Conservation (phyloP, 2,888 invertebrate genomes). For the Leucophenga montana region DNA sequence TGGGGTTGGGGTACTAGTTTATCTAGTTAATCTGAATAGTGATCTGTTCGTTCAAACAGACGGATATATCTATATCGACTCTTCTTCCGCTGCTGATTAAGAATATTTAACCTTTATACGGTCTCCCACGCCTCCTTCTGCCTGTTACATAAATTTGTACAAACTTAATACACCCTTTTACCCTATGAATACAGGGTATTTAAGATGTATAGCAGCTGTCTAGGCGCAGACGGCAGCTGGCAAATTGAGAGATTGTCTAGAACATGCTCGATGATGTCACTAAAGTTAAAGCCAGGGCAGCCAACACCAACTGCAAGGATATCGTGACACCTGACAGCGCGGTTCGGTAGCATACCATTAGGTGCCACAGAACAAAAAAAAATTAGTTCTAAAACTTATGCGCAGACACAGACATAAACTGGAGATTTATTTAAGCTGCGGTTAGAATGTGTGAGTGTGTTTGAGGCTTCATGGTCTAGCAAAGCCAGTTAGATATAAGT, state of each 20-base stretch:
- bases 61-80: no score
- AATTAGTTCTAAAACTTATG: not conserved
- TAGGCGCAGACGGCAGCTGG: not conserved
- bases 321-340: constrained; percentile 59
- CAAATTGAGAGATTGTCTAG: no score
- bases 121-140: no score
- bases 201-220: not conserved
- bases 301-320: constrained; percentile 40
- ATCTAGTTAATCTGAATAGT: no score
- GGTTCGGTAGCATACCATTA: not conserved
- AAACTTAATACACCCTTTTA: no score
- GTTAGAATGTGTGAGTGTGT: not conserved
- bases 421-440: not conserved
- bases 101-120: no score
- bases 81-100: no score
- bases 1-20: no score
- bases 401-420: not conserved
- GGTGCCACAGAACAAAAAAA: not conserved
- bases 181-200: no score
- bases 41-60: no score
- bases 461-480: not conserved
- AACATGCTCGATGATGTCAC: not conserved
- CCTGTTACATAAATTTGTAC: no score
- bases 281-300: not conserved
- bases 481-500: not conserved